These are phyloP conservation scores for Mycteria americana DNA, from an alignment of 2,797 vertebrate species.

Conservation along the genomic window DNA sequence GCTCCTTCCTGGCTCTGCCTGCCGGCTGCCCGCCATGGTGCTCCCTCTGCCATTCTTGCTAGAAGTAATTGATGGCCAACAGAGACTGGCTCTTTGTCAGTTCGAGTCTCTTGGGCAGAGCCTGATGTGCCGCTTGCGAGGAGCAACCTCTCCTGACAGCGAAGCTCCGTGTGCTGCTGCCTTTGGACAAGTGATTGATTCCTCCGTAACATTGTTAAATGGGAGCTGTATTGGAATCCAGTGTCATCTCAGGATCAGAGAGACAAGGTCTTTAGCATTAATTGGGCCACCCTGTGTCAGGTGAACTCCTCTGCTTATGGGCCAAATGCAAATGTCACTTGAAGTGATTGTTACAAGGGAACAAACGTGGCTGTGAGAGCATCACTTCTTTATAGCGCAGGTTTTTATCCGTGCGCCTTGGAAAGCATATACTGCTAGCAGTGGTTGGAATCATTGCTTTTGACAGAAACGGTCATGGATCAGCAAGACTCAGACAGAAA, in stretches of 20 bases:
- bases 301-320: constrained; percentile 83
- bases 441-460: constrained; percentile 23
- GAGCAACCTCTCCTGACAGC: constrained; percentile 49
- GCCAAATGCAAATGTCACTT: constrained; percentile 85
- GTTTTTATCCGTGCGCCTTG: background rate
- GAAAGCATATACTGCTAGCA: background rate
- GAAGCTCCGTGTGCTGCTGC: constrained; percentile 65
- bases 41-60: constrained; percentile 28
- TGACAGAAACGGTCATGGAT: constrained; percentile 51
- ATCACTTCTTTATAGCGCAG: background rate
- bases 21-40: accelerated
- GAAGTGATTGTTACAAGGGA: constrained; percentile 75
- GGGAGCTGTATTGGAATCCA: constrained; percentile 74
- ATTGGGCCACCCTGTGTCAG: constrained; percentile 85
- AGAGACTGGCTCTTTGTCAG: constrained; percentile 83
- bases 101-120: constrained; percentile 73
- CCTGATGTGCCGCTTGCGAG: constrained; percentile 73
- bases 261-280: constrained; percentile 80
- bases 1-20: background rate
- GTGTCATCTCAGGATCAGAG: constrained; percentile 47
- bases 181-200: constrained; percentile 86
- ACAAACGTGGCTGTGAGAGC: background rate
- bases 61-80: constrained; percentile 72
- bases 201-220: constrained; percentile 85
- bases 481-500: background rate